phyloP scores from a whole-genome alignment of 2,888 invertebrate genomes.

The Monopis laevigella region DNA sequence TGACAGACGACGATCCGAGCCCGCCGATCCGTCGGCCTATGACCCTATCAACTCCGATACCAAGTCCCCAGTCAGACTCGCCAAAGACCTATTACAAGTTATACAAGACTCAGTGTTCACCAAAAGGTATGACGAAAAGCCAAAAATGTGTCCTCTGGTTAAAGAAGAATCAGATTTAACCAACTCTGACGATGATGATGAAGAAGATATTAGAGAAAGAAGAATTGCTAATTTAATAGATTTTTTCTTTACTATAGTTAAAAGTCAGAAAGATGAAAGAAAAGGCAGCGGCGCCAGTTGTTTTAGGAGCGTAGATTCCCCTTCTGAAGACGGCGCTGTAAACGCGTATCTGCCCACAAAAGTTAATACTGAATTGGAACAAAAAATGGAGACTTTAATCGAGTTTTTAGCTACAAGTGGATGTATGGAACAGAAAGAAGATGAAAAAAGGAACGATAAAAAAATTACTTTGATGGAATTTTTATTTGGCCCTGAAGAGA shows the following conservation, averaged over 20 bases:
- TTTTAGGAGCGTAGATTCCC: slow-evolving; percentile 48
- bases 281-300: slow-evolving; percentile 54
- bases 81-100: slow-evolving; percentile 52
- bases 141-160: slow-evolving; percentile 48
- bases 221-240: slow-evolving; percentile 57
- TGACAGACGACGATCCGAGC: slow-evolving; percentile 39
- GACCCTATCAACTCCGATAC: slow-evolving; percentile 37
- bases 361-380: slow-evolving; percentile 49
- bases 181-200: slow-evolving; percentile 35
- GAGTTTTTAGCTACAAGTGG: slow-evolving; percentile 55
- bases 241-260: slow-evolving; percentile 60
- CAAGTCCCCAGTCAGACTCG: slow-evolving; percentile 44
- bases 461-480: slow-evolving; percentile 62
- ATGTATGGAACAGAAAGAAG: slow-evolving; percentile 45
- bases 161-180: slow-evolving; percentile 52
- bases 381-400: slow-evolving; percentile 60
- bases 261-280: slow-evolving; percentile 50
- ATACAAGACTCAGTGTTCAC: slow-evolving; percentile 55
- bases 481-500: slow-evolving; percentile 48
- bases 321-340: slow-evolving; percentile 34
- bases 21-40: slow-evolving; percentile 29
- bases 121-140: slow-evolving; percentile 38
- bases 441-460: slow-evolving; percentile 35
- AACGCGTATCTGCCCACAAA: slow-evolving; percentile 33
- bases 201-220: slow-evolving; percentile 44